Base-by-base conservation (phyloP, 2,797 vertebrate species). In the Pantherophis vulpinus region DNA sequence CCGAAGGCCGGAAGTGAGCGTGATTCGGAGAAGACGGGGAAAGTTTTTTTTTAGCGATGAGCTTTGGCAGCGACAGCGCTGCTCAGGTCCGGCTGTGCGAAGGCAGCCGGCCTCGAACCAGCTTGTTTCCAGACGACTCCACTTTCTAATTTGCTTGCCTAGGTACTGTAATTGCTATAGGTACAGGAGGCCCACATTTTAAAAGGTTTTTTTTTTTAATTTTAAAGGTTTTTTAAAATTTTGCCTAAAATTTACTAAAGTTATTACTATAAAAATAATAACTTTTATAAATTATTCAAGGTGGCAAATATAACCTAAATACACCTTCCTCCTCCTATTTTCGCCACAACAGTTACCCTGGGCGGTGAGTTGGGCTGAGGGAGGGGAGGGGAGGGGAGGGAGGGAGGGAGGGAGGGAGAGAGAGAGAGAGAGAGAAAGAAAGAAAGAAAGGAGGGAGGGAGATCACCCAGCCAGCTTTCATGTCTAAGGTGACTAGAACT, bases 361-460 rank as follows among this genome's bases (percentile, higher is more conserved):
- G 13, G 61, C 0, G 0, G 29, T 66, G 61, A 66, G 11, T 66
- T 66, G 61, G 11, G 27, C 1, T 66, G 29, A 66, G 61, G 13
- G 29, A 13, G 1, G 42, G 27, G 4, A 29, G 25, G 27, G 61
- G 6, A 7, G 6, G 47, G 18, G 5, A 59, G 23, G 25, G 6
- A 60, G 23, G 7, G 3, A 60, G 9, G 23, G 8, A 20, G 7
- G 9, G 3, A 2, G 3, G 7, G 9, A 9, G 3, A 10, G 23
- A 61, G 8, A 9, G 8, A 25, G 25, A 58, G 2, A 20, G 2
- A 25, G 25, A 1, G 1, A 25, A 9, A 2, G 2, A 5, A 7
- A 25, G 2, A 14, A 23, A 23, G 5, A 59, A 25, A 25, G 60
- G 25, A 2, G 0, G 59, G 9, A 20, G 9, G 20, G 23, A 8